Conservation (phyloP, 92 coral and sea anemone species). For the Porites lobata region DNA sequence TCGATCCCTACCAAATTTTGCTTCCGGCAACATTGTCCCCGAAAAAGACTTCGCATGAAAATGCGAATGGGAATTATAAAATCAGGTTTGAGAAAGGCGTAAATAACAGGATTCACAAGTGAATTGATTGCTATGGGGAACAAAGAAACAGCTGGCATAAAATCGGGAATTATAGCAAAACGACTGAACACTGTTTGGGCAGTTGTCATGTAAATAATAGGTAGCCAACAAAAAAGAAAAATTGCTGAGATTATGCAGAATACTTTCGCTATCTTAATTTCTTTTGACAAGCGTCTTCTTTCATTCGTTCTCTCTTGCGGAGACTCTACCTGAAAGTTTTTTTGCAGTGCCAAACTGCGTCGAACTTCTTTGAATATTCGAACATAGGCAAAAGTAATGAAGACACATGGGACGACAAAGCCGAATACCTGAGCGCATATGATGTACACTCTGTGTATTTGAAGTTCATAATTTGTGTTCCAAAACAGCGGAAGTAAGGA, state of each 20-base stretch:
- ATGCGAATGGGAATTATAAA: conserved; percentile 54
- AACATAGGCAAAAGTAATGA: conserved; percentile 66
- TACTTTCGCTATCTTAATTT: conserved; percentile 71
- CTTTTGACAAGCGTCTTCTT: conserved; percentile 45
- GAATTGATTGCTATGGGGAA: conserved; percentile 77
- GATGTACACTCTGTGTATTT: conserved; percentile 66
- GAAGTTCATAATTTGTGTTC: conserved; percentile 40
- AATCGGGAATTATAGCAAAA: conserved; percentile 58
- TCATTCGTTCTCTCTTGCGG: conserved; percentile 21
- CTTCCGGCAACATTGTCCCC: neutral
- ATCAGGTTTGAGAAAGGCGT: conserved; percentile 83
- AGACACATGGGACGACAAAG: conserved; percentile 64
- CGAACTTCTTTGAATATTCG: conserved; percentile 68
- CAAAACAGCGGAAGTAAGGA: conserved; percentile 76
- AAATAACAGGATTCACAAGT: conserved; percentile 73
- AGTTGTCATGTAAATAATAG: conserved; percentile 78
- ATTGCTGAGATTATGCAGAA: conserved; percentile 69
- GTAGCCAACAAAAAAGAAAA: conserved; percentile 79
- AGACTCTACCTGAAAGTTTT: neutral
- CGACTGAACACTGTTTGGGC: conserved; percentile 33
- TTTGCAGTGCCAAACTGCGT: conserved; percentile 51
- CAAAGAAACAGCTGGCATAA: conserved; percentile 41
- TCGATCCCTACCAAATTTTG: neutral
- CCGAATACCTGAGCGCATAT: conserved; percentile 69
- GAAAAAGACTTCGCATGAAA: neutral